Percentiles rank a stretch among this genome's conserved stretches.
phyloP scores from a whole-genome alignment of 2,797 vertebrate genomes.

The Lepidocolaptes lacrymiger region DNA sequence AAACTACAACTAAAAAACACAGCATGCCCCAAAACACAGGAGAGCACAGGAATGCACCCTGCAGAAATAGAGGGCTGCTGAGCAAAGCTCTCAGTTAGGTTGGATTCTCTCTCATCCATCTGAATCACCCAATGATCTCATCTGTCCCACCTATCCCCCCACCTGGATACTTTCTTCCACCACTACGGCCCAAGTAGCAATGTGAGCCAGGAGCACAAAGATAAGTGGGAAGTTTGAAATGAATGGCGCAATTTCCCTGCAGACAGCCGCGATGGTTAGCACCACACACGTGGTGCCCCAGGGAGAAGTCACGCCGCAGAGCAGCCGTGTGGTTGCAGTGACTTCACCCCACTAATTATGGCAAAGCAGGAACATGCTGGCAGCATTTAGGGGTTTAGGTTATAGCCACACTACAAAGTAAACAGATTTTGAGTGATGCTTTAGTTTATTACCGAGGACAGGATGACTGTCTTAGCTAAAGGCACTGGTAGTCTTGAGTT shows the following conservation, averaged over 20 bases:
- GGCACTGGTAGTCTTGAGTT: neutral
- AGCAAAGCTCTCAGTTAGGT: accelerated
- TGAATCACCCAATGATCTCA: accelerated
- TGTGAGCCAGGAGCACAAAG: neutral
- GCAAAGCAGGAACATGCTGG: neutral
- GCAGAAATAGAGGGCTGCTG: neutral
- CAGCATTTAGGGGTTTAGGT: constrained; percentile 9
- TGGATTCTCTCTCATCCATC: neutral
- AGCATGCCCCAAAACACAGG: neutral
- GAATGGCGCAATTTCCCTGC: neutral
- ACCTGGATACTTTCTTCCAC: neutral
- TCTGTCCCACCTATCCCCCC: accelerated
- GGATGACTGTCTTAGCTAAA: neutral
- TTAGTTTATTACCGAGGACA: neutral
- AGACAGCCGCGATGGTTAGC: neutral
- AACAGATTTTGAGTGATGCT: neutral
- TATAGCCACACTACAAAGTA: constrained; percentile 35
- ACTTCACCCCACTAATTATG: neutral
- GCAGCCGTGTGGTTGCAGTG: neutral
- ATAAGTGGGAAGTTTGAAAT: neutral
- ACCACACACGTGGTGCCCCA: neutral
- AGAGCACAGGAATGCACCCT: neutral
- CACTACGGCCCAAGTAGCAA: neutral
- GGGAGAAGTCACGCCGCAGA: neutral
- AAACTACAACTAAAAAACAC: neutral